Base-by-base conservation (phyloP, 2,113 vertebrate genomes). In the Scytalopus superciliaris region DNA sequence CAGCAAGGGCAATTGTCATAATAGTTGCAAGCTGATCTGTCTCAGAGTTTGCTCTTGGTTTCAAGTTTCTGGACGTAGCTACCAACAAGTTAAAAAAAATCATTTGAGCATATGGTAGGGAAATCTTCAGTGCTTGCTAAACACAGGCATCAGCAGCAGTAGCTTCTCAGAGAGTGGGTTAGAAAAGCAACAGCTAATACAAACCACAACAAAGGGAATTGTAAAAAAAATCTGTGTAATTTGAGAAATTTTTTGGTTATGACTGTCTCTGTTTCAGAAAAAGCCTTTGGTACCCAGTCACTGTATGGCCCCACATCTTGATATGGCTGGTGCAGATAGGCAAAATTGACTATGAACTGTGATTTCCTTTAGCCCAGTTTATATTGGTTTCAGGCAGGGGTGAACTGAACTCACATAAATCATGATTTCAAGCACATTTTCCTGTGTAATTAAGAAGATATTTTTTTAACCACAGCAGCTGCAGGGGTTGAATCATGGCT, bases 371-470 rank as follows among this genome's bases (percentile, higher is more conserved):
- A 79, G 37, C 9, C n/a, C 25, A 53, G 40, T 95, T 85, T 68
- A 24, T 77, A 53, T 69, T 79, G 28, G 45, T 87, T 94, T 83
- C 87, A 96, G 70, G 50, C 66, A n/a, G 22, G 22, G 45, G 5
- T 82, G 70, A 87, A 24, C 62, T 82, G 77, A 91, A 79, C 67
- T 67, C 52, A 39, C 35, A 25, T 76, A 91, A 89, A 49, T 64
- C 82, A 56, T 52, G 31, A 80, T 89, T 96, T 91, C 53, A 69
- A 85, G 87, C 62, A 95, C 53, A 73, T 97, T 90, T 90, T 87
- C 66, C 70, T 74, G 21, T 6, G 14, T 73, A 93, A 87, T 84
- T 93, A 90, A 74, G 79, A 88, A 78, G 63, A 67, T 70, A n/a
- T 47, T 39, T 45, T 39, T 59, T 88, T 70, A 84, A 70, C 83